Base-by-base conservation (phyloP, 2,113 vertebrate genomes). In the Climacteris rufus region DNA sequence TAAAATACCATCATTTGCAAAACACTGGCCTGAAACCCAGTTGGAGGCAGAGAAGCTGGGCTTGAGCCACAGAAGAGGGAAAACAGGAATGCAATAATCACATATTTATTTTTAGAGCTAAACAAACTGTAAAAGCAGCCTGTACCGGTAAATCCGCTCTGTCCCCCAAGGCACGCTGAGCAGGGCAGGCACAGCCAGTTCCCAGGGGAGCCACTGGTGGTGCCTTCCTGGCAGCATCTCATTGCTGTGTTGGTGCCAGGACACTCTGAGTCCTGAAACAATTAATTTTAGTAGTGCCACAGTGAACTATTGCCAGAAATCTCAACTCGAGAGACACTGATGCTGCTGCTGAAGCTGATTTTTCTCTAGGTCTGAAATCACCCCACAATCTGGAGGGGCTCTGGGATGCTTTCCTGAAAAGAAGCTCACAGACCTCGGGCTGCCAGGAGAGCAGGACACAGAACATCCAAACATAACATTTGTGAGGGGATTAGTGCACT, bases 1-100 rank as follows among this genome's bases (percentile, higher is more conserved):
- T 72, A 97, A 96, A 97, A 88, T n/a, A 95, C 70, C 77, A 72
- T 66, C 60, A 94, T 94, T 97, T 95, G 91, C 70, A 95, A 84
- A 97, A 96, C 15, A 33, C 40, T 60, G 66, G 33, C 87, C 39
- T 37, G 16, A 60, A 86, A 86, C 3, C 8, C 82, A 71, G 87
- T 96, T 86, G 64, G 71, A 91, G 82, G 31, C 63, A 70, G 37
- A 61, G 69, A 78, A 87, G 72, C 52, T 96, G 93, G 45, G 61
- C 45, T 75, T 45, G 81, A 82, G 87, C 77, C 79, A 93, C 22
- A 44, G 25, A 35, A 90, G 44, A 93, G 18, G 24, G 13, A 81
- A 75, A 91, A 4, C 9, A 84, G 79, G 45, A 93, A 94, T 19
- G 53, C 13, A 81, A 53, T 94, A 93, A 66, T 68, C 23, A 70